Percentiles rank a stretch among this genome's conserved stretches.
phyloP scores from a whole-genome alignment of 2,113 vertebrate species.

The Junco hyemalis region DNA sequence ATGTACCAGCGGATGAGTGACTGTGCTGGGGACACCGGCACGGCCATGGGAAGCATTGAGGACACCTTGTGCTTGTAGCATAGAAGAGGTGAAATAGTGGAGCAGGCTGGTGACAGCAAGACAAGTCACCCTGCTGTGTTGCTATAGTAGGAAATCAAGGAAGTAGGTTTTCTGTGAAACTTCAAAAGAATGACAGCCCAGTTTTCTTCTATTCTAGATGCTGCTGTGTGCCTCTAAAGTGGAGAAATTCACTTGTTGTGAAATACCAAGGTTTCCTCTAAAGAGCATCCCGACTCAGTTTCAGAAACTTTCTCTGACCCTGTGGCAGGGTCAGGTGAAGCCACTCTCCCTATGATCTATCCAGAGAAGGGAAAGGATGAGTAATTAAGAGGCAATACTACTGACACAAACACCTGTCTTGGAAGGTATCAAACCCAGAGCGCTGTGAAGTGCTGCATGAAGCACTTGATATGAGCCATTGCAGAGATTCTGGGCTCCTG shows the following conservation, averaged over 20 bases:
- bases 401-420: background rate
- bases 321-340: background rate
- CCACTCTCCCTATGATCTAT: background rate
- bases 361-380: background rate
- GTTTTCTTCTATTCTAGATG: background rate
- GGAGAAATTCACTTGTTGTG: background rate
- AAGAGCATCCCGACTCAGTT: background rate
- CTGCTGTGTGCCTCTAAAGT: background rate
- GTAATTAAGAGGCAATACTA: background rate
- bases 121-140: background rate
- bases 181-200: background rate
- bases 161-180: background rate
- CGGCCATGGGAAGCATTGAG: accelerated
- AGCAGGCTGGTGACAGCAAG: background rate
- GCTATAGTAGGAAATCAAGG: background rate
- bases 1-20: accelerated
- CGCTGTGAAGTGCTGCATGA: background rate
- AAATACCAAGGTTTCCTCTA: background rate
- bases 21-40: background rate
- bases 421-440: background rate
- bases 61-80: background rate
- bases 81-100: background rate
- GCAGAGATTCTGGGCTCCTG: background rate
- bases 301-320: background rate
- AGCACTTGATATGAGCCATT: background rate